A percentile compares a stretch with the other conserved stretches of the same genome.
Conservation (phyloP, 2,113 vertebrate genomes). For the Motacilla alba region DNA sequence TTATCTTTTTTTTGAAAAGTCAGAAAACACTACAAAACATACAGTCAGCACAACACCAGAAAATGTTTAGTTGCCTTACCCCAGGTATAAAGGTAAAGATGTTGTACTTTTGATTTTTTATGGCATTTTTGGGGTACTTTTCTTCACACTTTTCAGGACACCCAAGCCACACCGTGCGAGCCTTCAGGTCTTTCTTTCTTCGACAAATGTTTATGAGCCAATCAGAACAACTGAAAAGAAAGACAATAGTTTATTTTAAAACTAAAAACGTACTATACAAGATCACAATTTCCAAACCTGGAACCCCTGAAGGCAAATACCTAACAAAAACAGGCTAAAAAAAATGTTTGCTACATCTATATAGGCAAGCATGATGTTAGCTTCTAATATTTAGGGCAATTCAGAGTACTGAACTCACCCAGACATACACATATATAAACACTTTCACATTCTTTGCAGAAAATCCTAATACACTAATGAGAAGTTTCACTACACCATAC, state of each 20-base stretch:
- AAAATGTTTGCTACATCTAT: neutral
- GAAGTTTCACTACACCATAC: neutral
- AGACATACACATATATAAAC: neutral
- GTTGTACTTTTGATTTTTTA: slow-evolving; percentile 99
- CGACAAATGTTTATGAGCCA: slow-evolving; percentile 84
- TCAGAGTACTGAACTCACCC: neutral
- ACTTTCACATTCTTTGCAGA: neutral
- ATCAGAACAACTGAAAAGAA: slow-evolving; percentile 86
- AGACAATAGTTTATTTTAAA: neutral
- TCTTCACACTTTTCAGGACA: slow-evolving; percentile 97
- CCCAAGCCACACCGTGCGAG: slow-evolving; percentile 95
- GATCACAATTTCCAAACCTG: neutral
- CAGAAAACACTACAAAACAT: neutral
- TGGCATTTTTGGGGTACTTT: slow-evolving; percentile 91
- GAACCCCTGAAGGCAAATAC: neutral
- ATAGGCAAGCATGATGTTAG: neutral
- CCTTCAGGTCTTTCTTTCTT: slow-evolving; percentile 89
- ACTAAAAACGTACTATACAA: neutral
- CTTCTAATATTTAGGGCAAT: neutral
- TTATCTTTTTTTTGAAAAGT: neutral
- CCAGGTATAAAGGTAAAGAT: slow-evolving; percentile 95
- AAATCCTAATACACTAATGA: neutral
- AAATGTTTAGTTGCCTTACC: slow-evolving; percentile 76
- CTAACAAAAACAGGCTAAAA: neutral
- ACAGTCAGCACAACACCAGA: neutral